Evolutionary conservation across 2,888 invertebrate genomes (phyloP).

Genomic region (Tenthredo amoena): DNA sequence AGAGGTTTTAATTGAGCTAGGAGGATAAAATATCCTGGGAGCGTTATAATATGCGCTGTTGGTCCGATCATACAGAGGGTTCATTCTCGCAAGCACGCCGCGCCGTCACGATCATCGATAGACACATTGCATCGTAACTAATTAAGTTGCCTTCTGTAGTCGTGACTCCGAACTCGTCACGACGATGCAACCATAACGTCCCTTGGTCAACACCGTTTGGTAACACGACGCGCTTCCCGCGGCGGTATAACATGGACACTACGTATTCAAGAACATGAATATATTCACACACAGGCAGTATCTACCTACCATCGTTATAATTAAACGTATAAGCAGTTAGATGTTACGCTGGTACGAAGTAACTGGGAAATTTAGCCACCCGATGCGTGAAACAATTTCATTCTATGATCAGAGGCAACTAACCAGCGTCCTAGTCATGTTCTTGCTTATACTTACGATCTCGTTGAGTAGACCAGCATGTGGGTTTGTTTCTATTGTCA

Average conservation of each 20-base stretch:
- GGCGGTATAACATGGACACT: slow-evolving; percentile 19
- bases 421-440: not conserved
- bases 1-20: slow-evolving; percentile 44
- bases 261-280: slow-evolving; percentile 23
- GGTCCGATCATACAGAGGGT: slow-evolving; percentile 38
- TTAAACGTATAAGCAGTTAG: slow-evolving; percentile 12
- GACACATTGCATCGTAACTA: slow-evolving; percentile 38
- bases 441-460: slow-evolving; percentile 17
- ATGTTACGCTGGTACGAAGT: not conserved
- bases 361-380: slow-evolving; percentile 20
- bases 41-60: slow-evolving; percentile 41
- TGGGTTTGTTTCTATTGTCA: not conserved
- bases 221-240: slow-evolving; percentile 28
- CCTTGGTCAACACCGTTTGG: slow-evolving; percentile 27
- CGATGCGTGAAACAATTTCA: slow-evolving; percentile 29
- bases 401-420: not conserved
- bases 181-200: slow-evolving; percentile 24
- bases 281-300: not conserved
- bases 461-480: not conserved
- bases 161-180: slow-evolving; percentile 49
- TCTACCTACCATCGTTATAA: not conserved
- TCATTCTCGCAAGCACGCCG: slow-evolving; percentile 10
- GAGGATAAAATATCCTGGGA: slow-evolving; percentile 47
- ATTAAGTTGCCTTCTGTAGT: slow-evolving; percentile 49
- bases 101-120: slow-evolving; percentile 46